A percentile compares a stretch with the other conserved stretches of the same genome.
phyloP scores from a whole-genome alignment of 2,113 vertebrate genomes.

The Ceuthmochares aereus region DNA sequence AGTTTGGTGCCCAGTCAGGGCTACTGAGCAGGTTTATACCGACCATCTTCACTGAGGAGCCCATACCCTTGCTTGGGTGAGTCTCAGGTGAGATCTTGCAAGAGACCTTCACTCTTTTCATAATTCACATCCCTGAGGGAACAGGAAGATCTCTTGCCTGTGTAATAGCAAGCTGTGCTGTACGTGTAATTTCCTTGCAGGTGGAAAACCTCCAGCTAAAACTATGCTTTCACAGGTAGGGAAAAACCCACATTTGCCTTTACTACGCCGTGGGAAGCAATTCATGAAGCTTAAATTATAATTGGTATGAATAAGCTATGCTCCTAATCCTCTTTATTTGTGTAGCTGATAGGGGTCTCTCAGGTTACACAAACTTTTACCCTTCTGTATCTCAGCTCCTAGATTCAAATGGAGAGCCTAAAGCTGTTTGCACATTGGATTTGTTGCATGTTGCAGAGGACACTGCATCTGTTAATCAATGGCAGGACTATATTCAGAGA shows the following conservation, averaged over 20 bases:
- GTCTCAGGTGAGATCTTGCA: neutral
- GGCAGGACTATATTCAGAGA: neutral
- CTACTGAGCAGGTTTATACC: neutral
- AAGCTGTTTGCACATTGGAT: neutral
- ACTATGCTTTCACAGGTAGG: neutral
- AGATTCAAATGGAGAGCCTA: neutral
- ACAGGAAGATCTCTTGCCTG: neutral
- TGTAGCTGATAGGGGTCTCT: neutral
- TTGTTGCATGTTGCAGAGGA: neutral
- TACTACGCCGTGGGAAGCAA: neutral
- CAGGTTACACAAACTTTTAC: neutral
- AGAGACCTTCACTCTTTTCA: neutral
- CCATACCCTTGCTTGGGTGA: neutral
- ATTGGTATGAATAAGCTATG: neutral
- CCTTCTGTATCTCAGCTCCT: neutral
- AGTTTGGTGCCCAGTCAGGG: neutral
- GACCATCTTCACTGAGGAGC: neutral
- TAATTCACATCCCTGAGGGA: neutral
- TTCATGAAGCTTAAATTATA: neutral
- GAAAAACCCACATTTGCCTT: neutral
- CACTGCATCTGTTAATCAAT: neutral
- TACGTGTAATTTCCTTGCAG: rapidly evolving
- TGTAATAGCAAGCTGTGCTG: neutral
- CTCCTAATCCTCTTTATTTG: neutral
- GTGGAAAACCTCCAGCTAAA: neutral